Evolutionary conservation across 2,888 invertebrate species (phyloP).

Genomic region (Platypus cylindrus): DNA sequence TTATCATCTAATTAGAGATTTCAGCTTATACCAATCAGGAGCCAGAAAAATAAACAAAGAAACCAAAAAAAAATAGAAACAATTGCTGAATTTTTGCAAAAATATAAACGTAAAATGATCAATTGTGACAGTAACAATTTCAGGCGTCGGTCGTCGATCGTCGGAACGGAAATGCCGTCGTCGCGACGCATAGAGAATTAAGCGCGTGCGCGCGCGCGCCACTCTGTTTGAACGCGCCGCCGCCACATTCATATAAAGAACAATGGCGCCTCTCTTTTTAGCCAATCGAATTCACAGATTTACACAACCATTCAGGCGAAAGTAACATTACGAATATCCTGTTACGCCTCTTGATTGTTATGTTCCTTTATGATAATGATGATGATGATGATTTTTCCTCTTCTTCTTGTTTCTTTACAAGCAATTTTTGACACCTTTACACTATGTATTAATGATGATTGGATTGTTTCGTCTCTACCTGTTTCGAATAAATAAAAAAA

Average conservation of each 20-base stretch:
- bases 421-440: constrained; percentile 15
- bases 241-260: constrained; percentile 36
- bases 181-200: constrained; percentile 38
- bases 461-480: no score
- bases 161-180: constrained; percentile 38
- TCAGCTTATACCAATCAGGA: no score
- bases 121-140: no score
- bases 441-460: constrained; percentile 9
- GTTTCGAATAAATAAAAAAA: no score
- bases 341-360: constrained; percentile 28
- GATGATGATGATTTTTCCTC: no score
- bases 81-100: no score
- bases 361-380: no score
- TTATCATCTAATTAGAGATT: no score
- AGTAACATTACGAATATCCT: constrained; percentile 22
- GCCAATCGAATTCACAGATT: constrained; percentile 29
- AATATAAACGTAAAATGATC: no score
- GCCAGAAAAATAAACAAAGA: no score
- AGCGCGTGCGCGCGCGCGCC: constrained; percentile 29
- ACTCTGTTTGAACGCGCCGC: constrained; percentile 37
- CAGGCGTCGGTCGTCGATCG: constrained; percentile 26
- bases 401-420: no score
- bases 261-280: constrained; percentile 32
- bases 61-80: no score
- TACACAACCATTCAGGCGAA: constrained; percentile 29